Evolutionary conservation across 2,797 vertebrate genomes (phyloP), one percentile per base, ranked within the genome.

Genomic region (Iguana delicatissima): DNA sequence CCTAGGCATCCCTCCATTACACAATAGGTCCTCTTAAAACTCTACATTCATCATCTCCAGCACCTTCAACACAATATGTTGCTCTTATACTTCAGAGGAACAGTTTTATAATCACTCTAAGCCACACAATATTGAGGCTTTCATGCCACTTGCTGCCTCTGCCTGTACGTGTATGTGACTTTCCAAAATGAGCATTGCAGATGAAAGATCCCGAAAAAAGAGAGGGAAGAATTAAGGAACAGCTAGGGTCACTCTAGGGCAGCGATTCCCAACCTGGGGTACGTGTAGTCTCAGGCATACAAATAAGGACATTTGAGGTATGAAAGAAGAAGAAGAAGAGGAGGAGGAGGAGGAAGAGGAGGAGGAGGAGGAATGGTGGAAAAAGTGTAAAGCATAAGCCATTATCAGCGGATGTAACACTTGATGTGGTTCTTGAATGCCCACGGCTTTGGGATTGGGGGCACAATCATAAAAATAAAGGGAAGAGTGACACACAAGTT

Each of bases 41-140:
- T 84, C 90, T 84, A 80, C 35, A 72, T 79, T 77, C 4, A 42
- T 76, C 91, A 86, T 55, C 57, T 8, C 20, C 26, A 55, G 87
- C 20, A 86, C 77, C 59, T 69, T 26, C 59, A 73, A 62, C 79
- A 83, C 57, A 77, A 86, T 52, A 55, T 83, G 50, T 42, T 62
- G 42, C 76, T 77, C 88, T 77, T 89, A 89, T 52, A 84, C 88
- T 89, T 89, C 81, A 69, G 57, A 80, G 69, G 83, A 81, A 42
- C 32, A 89, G 57, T 52, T 89, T 74, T 62, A 85, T 57, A 64
- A 80, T 85, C 82, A 38, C 22, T 91, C 42, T 22, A 18, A 76
- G 64, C 46, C 57, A 74, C 67, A 64, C 74, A 77, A 59, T 91
- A 67, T 76, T 86, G 22, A 69, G 6, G 72, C 67, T 69, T 89